phyloP scores from a whole-genome alignment of 2,888 invertebrate species.

The Blastobasis adustella region DNA sequence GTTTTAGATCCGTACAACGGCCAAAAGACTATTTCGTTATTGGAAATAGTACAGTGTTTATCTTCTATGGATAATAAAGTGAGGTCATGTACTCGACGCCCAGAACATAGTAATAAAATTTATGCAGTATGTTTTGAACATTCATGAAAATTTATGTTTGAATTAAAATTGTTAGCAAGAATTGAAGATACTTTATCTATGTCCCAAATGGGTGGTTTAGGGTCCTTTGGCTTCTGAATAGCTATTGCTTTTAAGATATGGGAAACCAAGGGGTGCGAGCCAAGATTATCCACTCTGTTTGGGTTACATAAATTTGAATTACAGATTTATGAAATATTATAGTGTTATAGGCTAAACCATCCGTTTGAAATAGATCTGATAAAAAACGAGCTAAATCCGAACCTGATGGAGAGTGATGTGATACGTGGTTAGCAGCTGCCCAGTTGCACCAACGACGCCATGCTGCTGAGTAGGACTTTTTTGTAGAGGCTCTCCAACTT shows the following conservation, averaged over 20 bases:
- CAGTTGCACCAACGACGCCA: slow-evolving; percentile 13
- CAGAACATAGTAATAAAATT: slow-evolving; percentile 9
- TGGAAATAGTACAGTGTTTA: slow-evolving; percentile 1
- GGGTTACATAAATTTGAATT: slow-evolving; percentile 13
- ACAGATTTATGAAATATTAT: slow-evolving; percentile 16
- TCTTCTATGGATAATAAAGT: slow-evolving; percentile 3
- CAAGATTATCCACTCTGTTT: slow-evolving; percentile 3
- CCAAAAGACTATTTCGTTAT: slow-evolving; percentile 5
- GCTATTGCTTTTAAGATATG: slow-evolving; percentile 15
- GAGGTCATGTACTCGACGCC: slow-evolving; percentile 14
- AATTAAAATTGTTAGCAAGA: not conserved
- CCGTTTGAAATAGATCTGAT: slow-evolving; percentile 9
- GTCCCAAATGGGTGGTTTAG: slow-evolving; percentile 16
- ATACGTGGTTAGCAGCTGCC: not conserved
- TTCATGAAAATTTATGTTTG: not conserved
- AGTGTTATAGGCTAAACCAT: slow-evolving; percentile 10
- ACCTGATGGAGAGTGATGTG: not conserved
- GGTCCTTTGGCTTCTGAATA: not conserved
- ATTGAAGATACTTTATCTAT: slow-evolving; percentile 2
- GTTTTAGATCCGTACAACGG: slow-evolving; percentile 15
- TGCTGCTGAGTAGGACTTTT: slow-evolving; percentile 9
- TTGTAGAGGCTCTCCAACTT: slow-evolving; percentile 12
- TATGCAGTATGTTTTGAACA: not conserved
- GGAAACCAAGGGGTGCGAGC: slow-evolving; percentile 15
- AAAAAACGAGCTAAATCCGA: slow-evolving; percentile 11